phyloP scores from a whole-genome alignment of 2,888 invertebrate species.

The Neocrepidodera transversa region DNA sequence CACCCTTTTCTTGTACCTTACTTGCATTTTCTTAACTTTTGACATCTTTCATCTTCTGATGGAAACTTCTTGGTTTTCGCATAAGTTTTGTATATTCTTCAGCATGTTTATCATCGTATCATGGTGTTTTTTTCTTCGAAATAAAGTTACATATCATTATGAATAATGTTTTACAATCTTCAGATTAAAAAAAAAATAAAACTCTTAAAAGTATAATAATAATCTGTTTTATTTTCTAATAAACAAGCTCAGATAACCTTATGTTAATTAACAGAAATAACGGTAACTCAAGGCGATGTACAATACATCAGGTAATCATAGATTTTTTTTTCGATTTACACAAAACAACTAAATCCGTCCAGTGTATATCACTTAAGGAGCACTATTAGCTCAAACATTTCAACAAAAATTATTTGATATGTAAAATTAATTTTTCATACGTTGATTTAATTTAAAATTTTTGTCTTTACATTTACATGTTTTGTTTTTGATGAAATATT shows the following conservation, averaged over 20 bases:
- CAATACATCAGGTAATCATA: conserved; percentile 57
- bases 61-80: too few relatives aligned
- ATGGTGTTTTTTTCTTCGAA: too few relatives aligned
- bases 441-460: neutral
- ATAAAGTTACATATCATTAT: too few relatives aligned
- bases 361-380: conserved; percentile 21
- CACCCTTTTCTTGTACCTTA: too few relatives aligned
- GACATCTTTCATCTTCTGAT: too few relatives aligned
- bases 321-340: conserved; percentile 41
- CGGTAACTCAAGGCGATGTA: conserved; percentile 62
- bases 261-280: conserved; percentile 60
- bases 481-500: conserved; percentile 2
- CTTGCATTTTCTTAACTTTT: too few relatives aligned
- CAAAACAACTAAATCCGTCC: conserved; percentile 46
- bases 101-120: too few relatives aligned
- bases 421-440: neutral
- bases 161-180: too few relatives aligned
- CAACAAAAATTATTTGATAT: neutral
- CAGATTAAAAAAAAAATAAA: too few relatives aligned
- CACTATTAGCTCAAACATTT: conserved; percentile 15
- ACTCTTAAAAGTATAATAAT: too few relatives aligned
- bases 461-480: neutral
- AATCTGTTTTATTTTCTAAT: conserved; percentile 57
- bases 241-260: conserved; percentile 62
- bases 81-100: too few relatives aligned